Evolutionary conservation across 1,140 invertebrate species (phyloP), one percentile per base, ranked within the genome.

Genomic region (Delia radicum): DNA sequence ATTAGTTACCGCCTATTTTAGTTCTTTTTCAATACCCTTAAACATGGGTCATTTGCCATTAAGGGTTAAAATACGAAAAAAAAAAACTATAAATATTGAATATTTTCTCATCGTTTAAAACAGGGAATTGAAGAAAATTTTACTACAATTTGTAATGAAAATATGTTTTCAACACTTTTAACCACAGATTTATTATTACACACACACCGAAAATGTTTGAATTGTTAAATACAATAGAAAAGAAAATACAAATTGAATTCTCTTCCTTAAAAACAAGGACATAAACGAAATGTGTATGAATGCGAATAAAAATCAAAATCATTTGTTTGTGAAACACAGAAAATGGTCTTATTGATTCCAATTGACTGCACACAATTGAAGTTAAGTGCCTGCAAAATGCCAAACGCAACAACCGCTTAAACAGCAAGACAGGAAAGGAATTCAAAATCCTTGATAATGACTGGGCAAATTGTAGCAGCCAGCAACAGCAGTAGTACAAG

Each of bases 351-450:
- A 82, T 85, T 83, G 83, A 85, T 85, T 85, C 83, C 83, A 82
- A 85, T 82, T 85, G 83, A 85, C 83, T 85, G 83, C 81, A 78
- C 81, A 78, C 79, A 81, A 82, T 82, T 83, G 81, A 82, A 80
- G 80, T 82, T 83, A 84, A 84, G 82, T 84, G 81, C 81, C 80
- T 78, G 81, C 79, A 78, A 76, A 77, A 75, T 69, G 74, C 74
- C 62, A 29, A 69, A 69, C 65, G 63, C 33, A 48, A 75, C 27
- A 37, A 37, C 21, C 31, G 29, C 31, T 31, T 29, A 28, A 71
- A 71, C 28, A 71, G 28, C 67, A n/a, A n/a, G n/a, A n/a, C n/a
- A n/a, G n/a, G n/a, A n/a, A n/a, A n/a, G n/a, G n/a, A n/a, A n/a
- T n/a, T n/a, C n/a, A n/a, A n/a, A n/a, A n/a, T n/a, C n/a, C n/a